Conservation (phyloP, 2,113 vertebrate species). For the Ivindomyrus marchei region DNA sequence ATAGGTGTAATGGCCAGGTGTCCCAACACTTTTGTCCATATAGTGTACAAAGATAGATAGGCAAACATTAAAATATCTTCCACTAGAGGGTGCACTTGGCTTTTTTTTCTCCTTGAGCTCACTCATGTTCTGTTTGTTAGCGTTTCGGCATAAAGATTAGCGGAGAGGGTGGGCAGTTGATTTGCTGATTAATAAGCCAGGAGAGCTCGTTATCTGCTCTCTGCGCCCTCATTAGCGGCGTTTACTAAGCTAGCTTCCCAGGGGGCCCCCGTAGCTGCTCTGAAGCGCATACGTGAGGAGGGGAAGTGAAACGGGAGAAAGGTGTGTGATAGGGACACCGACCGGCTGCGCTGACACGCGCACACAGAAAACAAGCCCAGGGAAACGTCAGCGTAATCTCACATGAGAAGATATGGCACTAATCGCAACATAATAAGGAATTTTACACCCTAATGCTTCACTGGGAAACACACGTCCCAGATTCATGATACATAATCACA, state of each 20-base stretch:
- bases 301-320: neutral
- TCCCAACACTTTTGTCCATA: no score
- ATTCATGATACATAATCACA: neutral
- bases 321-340: neutral
- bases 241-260: neutral
- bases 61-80: neutral
- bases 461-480: neutral
- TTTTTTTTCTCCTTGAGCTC: neutral
- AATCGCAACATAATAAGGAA: neutral
- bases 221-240: slow-evolving; percentile 6
- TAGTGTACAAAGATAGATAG: neutral
- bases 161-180: neutral
- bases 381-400: neutral
- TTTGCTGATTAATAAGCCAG: slow-evolving; percentile 11
- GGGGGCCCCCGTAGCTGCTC: neutral
- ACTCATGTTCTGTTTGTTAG: neutral
- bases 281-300: neutral
- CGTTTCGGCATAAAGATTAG: neutral
- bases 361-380: neutral
- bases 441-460: neutral
- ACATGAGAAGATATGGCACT: neutral
- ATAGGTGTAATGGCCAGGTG: no score
- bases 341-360: neutral
- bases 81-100: neutral
- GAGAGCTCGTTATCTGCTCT: slow-evolving; percentile 2